phyloP scores from a whole-genome alignment of 2,888 invertebrate species.

The Acholoe squamosa region DNA sequence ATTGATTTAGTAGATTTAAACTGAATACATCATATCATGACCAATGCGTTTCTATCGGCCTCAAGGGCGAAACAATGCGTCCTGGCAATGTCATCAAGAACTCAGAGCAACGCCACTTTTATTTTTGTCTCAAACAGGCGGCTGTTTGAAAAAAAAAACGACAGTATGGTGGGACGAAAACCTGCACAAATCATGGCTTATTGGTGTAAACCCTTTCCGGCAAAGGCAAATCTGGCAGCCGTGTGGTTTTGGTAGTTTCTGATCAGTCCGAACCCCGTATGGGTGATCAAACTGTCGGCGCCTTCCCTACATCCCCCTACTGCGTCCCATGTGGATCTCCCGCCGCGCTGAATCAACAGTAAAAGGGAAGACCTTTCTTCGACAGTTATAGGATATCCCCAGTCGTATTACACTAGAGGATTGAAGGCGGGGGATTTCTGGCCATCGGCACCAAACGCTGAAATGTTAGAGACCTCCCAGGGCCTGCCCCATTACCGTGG shows the following conservation, averaged over 20 bases:
- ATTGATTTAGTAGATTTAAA: too few species aligned
- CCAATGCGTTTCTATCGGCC: too few species aligned
- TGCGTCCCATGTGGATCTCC: background rate
- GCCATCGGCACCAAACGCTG: conserved; percentile 1
- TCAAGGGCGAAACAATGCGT: too few species aligned
- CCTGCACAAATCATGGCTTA: background rate
- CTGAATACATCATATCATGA: too few species aligned
- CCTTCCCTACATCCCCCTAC: background rate
- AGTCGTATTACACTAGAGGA: background rate
- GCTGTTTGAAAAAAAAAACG: background rate
- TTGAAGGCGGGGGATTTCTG: background rate
- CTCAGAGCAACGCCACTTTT: background rate
- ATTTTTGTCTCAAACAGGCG: background rate
- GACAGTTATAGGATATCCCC: background rate
- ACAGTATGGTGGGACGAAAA: background rate
- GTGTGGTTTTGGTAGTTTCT: background rate
- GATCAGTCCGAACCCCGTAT: background rate
- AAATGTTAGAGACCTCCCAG: conserved; percentile 53
- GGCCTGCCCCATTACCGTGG: conserved; percentile 36
- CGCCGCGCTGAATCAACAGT: background rate
- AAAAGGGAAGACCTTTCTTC: background rate
- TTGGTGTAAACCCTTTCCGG: background rate
- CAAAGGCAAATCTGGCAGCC: background rate
- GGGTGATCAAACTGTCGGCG: background rate
- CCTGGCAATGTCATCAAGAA: too few species aligned